These are phyloP conservation scores for Matsumyia berberina DNA, from an alignment of 2,888 invertebrate genomes.

Conservation along the genomic window DNA sequence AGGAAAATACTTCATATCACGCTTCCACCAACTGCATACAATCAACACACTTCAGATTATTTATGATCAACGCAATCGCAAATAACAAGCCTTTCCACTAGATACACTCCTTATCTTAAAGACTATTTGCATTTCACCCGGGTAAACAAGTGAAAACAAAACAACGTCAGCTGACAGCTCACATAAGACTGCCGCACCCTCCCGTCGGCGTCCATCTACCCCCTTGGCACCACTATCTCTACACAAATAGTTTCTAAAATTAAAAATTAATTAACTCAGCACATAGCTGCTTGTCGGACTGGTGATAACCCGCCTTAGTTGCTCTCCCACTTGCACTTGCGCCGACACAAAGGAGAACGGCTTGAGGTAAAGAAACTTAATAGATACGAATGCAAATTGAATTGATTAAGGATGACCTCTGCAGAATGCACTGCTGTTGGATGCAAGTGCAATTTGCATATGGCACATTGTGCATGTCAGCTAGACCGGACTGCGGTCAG, in stretches of 20 bases:
- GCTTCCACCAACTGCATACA: no score
- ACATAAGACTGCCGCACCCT: not conserved
- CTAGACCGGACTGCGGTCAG: not conserved
- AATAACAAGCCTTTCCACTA: not conserved
- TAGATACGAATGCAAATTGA: no score
- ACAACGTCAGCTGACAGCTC: not conserved
- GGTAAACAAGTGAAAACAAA: not conserved
- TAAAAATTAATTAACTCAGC: slow-evolving; percentile 25
- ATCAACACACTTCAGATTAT: not conserved
- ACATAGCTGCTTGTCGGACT: not conserved
- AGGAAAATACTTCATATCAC: not conserved
- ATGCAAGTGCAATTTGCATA: slow-evolving; percentile 1
- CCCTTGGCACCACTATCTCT: not conserved
- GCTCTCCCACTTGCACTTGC: no score
- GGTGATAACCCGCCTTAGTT: no score
- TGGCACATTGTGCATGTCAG: slow-evolving; percentile 21
- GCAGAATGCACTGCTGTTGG: no score
- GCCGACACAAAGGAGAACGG: no score
- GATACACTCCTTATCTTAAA: not conserved
- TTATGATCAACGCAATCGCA: not conserved
- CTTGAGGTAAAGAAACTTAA: no score
- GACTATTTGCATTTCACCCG: not conserved
- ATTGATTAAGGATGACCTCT: no score
- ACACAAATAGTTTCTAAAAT: slow-evolving; percentile 7
- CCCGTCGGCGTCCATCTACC: not conserved